These are phyloP conservation scores for Arvicola amphibius DNA, from an alignment of 2,797 vertebrate species.

Conservation along the genomic window DNA sequence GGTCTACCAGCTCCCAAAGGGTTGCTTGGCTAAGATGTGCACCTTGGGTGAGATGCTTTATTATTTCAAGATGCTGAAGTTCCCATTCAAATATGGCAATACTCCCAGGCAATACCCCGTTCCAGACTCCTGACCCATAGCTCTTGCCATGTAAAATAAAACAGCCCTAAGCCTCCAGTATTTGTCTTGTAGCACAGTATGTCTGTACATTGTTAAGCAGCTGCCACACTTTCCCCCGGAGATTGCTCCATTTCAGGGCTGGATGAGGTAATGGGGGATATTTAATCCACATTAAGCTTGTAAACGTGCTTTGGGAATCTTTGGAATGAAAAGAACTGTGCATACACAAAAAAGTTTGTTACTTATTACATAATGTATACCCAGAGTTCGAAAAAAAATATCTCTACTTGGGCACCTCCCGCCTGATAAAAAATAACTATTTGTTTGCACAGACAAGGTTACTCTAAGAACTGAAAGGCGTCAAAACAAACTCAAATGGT, in stretches of 20 bases:
- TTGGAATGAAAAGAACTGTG: conserved; percentile 77
- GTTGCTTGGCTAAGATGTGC: neutral
- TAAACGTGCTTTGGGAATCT: conserved; percentile 81
- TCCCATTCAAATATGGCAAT: neutral
- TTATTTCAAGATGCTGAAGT: conserved; percentile 33
- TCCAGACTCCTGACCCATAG: conserved; percentile 29
- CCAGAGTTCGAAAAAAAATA: conserved; percentile 19
- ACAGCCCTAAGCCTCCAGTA: conserved; percentile 1
- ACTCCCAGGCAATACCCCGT: conserved; percentile 27
- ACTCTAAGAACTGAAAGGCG: conserved; percentile 18
- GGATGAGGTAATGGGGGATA: conserved; percentile 81
- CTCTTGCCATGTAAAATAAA: conserved; percentile 65
- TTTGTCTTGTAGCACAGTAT: conserved; percentile 40
- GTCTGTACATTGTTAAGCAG: conserved; percentile 77
- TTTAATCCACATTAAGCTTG: conserved; percentile 76
- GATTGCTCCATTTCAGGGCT: conserved; percentile 77
- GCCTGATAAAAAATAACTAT: conserved; percentile 7
- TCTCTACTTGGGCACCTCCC: conserved; percentile 15
- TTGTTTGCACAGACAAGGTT: conserved; percentile 60
- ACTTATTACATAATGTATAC: conserved; percentile 72
- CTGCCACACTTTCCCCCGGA: conserved; percentile 74
- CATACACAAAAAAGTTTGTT: conserved; percentile 69
- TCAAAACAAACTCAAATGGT: conserved; percentile 47
- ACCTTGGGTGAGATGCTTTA: neutral
- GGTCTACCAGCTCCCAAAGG: neutral